Evolutionary conservation across 2,113 vertebrate species (phyloP), one percentile per base, ranked within the genome.

Genomic region (Onychorhynchus coronatus): DNA sequence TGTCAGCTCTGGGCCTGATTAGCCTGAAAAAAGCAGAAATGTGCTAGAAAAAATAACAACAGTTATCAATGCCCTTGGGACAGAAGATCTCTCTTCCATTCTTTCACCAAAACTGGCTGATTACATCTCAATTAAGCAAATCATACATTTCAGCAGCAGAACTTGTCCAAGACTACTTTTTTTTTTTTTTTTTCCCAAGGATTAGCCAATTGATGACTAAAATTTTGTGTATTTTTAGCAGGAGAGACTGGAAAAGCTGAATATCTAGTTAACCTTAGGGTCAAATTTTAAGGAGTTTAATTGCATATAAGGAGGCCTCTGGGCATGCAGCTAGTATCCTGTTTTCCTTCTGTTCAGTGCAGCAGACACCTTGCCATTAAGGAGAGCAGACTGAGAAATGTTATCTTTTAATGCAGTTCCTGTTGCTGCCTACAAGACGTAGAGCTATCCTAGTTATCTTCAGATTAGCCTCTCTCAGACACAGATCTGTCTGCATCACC

Each of bases 1-100:
- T 94, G 85, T 82, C 78, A 85, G 66, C 41, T 73, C 75, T 80
- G 82, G 37, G 78, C 31, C 58, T 93, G 71, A 76, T 55, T 85
- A 72, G 46, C 41, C 46, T 53, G 53, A 68, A 94, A 79, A 84
- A 89, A 72, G 8, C 47, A 93, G 56, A 90, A 95, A 68, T 68
- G n/a, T 95, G 23, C 44, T 80, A 53, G 74, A 73, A 92, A 93
- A 93, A 90, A 66, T 88, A 93, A 68, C 35, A 84, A 35, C 47
- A 63, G 71, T 88, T 90, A 83, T 82, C n/a, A 79, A 93, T 70
- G 49, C 82, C 49, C 46, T 35, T 70, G 75, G 67, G 85, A 80
- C 41, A 88, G 67, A 93, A 83, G 28, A 76, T 85, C 31, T 8
- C 22, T 85, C 41, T 76, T 90, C 41, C 22, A 20, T 85, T 90